phyloP scores from a whole-genome alignment of 2,113 vertebrate species.

The Anoura caudifer region DNA sequence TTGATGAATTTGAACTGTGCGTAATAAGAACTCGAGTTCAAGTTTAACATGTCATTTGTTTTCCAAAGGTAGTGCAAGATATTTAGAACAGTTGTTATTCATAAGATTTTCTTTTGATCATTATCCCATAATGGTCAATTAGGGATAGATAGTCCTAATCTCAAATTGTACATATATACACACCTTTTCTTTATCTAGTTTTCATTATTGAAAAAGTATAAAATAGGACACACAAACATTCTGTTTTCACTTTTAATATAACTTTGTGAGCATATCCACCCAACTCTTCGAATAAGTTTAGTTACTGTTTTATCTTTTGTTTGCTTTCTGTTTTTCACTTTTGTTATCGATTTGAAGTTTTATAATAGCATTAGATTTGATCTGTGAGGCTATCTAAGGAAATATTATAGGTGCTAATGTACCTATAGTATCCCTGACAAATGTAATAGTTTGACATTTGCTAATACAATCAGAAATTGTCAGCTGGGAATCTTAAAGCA shows the following conservation, averaged over 20 bases:
- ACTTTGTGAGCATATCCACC: conserved; percentile 25
- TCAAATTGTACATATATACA: not conserved
- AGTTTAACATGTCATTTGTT: not conserved
- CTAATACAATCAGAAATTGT: conserved; percentile 4
- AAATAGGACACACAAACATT: conserved; percentile 37
- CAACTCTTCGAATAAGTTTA: conserved; percentile 24
- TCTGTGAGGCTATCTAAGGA: not conserved
- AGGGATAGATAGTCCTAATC: not conserved
- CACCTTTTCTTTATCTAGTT: conserved; percentile 17
- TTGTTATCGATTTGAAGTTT: conserved; percentile 28
- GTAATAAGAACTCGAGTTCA: conserved; percentile 20
- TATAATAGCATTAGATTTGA: not conserved
- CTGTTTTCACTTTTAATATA: conserved; percentile 12
- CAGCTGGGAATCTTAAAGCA: conserved; percentile 24
- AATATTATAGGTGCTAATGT: not conserved
- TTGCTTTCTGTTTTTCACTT: conserved; percentile 28
- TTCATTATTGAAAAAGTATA: conserved; percentile 13
- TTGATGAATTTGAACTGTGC: not conserved
- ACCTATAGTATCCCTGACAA: not conserved
- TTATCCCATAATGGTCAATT: not conserved
- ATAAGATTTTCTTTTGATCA: not conserved
- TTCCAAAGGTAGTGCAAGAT: conserved; percentile 9
- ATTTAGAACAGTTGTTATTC: not conserved
- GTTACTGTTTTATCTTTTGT: conserved; percentile 22
- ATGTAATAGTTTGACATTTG: not conserved